Evolutionary conservation across 2,888 invertebrate genomes (phyloP), one percentile per base, ranked within the genome.

Genomic region (Drosophila ustulata): DNA sequence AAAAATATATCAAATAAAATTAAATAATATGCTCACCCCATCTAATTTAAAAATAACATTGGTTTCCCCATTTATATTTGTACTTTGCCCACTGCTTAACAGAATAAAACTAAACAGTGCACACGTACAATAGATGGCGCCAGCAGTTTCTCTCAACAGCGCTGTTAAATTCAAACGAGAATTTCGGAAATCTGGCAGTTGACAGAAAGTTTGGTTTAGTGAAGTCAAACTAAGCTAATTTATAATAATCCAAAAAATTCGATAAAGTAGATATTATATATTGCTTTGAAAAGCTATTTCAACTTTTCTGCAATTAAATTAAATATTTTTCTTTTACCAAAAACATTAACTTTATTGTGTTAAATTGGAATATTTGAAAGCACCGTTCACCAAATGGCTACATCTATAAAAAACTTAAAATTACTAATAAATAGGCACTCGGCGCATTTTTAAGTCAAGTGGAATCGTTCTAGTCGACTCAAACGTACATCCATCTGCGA

Each of bases 401-500:
- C 43, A 66, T 23, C 6, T 25, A 13, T 13, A 25, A 45, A 49
- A 34, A 34, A 39, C 37, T 43, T 57, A 50, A 34, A n/a, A n/a
- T 11, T 30, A 25, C 4, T 7, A 56, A 47, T 39, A 39, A 37
- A 28, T 43, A 26, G 11, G 13, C n/a, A 39, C 7, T 30, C 43
- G 4, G 3, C 43, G 7, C 7, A 23, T 34, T 9, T 6, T 63
- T 64, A 78, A 23, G 67, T 57, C 1, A 53, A 46, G 37, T 72
- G 61, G 25, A 78, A 41, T 30, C 67, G 45, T 47, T 85, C 85
- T 49, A 85, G 47, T 5, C 79, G 82, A 23, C 66, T 61, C 46
- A 85, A 49, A 6, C 85, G 85, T 50, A 71, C 57, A 4, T 85
- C 83, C 11, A 85, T 26, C 37, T 66, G 26, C 2, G 28, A 49